Evolutionary conservation across 2,888 invertebrate genomes (phyloP), one percentile per base, ranked within the genome.

Genomic region (Chymomyza fuscimana): DNA sequence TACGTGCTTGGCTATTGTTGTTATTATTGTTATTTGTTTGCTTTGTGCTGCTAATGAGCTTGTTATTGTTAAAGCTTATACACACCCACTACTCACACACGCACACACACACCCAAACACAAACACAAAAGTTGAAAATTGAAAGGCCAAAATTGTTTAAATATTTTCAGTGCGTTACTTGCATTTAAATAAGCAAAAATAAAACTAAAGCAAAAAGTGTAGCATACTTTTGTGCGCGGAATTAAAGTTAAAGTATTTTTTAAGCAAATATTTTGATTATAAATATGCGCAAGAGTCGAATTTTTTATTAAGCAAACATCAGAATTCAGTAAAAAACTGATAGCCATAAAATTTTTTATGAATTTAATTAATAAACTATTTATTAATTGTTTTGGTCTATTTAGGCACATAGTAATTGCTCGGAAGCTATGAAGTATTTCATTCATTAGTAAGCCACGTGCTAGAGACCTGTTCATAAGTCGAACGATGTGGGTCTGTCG

Each of bases 371-470:
- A 71, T 65, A 69, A 62, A 22, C 50, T 60, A 71, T 70, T 68
- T 60, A 71, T 70, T 68, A 36, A 16, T 56, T 19, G 46, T 10
- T 56, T 66, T 40, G 10, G 61, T 59, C 65, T 67, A 25, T 32
- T 54, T 36, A 16, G 22, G 58, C 7, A 19, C 3, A 54, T 54
- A 22, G 54, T 16, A 22, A 67, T 70, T 70, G 16, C 16, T 50
- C n/a, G 50, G 61, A 52, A 51, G 6, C 32, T 46, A 69, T 64
- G 70, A 76, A 62, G 75, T 69, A 80, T 72, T 71, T 75, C 72
- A 74, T 73, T 80, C 73, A 87, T 82, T 87, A 72, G 73, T 72
- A 61, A 64, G 73, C 78, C 82, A 87, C 87, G 82, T 82, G 82
- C 85, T 74, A 12, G 61, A 63, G 59, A 63, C 54, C 16, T 64